Percentiles rank a stretch among this genome's conserved stretches.
phyloP scores from a whole-genome alignment of 1,140 invertebrate species.

The Magallana angulata region DNA sequence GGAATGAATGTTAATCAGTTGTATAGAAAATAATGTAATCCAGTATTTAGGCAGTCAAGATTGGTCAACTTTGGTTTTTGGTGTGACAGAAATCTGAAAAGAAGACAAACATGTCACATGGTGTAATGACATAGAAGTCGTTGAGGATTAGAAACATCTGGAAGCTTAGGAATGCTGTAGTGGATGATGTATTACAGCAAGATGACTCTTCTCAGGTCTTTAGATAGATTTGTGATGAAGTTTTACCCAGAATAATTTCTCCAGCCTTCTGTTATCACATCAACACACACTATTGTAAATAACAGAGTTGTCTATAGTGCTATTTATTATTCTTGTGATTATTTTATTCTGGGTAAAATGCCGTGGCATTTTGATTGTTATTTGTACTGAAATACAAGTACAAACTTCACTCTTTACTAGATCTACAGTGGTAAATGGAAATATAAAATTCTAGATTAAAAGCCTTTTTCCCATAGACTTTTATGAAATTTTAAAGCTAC shows the following conservation, averaged over 20 bases:
- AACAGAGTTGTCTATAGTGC: not conserved
- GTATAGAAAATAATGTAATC: too few species aligned
- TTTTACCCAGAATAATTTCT: constrained; percentile 21
- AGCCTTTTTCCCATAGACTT: not conserved
- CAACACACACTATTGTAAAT: constrained; percentile 23
- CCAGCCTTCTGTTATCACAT: constrained; percentile 11
- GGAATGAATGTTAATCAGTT: too few species aligned
- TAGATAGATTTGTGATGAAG: constrained; percentile 28
- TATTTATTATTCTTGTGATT: not conserved
- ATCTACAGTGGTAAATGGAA: not conserved
- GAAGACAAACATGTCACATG: not conserved
- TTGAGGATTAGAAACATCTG: not conserved
- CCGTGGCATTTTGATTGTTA: constrained; percentile 33
- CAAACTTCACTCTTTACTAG: constrained; percentile 17
- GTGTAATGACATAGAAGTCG: not conserved
- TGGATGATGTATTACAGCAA: not conserved
- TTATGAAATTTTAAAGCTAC: not conserved
- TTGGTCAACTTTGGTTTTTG: not conserved
- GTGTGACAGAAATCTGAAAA: not conserved
- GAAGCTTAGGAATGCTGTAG: not conserved
- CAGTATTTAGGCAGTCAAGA: not conserved
- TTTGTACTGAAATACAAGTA: constrained; percentile 11
- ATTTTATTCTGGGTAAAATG: constrained; percentile 36
- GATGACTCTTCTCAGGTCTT: constrained; percentile 31
- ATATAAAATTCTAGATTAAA: not conserved